phyloP scores from a whole-genome alignment of 1,140 invertebrate genomes.

The Coenobita brevimanus region DNA sequence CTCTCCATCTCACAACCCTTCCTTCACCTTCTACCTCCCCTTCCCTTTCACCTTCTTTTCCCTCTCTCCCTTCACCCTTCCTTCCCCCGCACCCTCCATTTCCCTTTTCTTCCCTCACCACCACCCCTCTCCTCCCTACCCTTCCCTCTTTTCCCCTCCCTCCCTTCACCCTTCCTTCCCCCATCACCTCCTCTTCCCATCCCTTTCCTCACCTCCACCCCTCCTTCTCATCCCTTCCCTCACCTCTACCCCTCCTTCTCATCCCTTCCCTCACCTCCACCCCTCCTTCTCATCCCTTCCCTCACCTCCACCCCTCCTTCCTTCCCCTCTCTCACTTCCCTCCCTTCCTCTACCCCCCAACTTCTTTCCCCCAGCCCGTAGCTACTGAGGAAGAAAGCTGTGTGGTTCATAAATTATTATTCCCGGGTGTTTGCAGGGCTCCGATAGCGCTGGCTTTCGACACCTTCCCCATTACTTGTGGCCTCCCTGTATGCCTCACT shows the following conservation, averaged over 20 bases:
- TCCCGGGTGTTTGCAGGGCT: constrained; percentile 51
- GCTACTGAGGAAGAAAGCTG: too few species aligned
- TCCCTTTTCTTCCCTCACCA: neutral
- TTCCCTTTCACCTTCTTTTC: neutral
- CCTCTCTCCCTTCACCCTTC: neutral
- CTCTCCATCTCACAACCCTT: neutral
- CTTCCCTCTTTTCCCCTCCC: neutral
- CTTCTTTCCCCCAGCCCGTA: neutral
- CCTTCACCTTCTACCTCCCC: neutral
- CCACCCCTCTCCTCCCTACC: neutral
- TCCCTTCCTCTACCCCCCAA: neutral
- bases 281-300: neutral
- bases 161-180: neutral
- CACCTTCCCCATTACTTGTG: constrained; percentile 57
- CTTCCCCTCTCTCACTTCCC: neutral
- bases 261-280: neutral
- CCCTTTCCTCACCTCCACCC: neutral
- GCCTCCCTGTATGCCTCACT: constrained; percentile 52
- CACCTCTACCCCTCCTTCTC: neutral
- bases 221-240: neutral
- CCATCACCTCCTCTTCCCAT: neutral
- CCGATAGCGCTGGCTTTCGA: constrained; percentile 52
- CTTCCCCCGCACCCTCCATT: neutral
- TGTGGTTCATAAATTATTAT: constrained; percentile 64
- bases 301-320: neutral